Conservation (phyloP, 2,888 invertebrate species). For the Athalia rosae region DNA sequence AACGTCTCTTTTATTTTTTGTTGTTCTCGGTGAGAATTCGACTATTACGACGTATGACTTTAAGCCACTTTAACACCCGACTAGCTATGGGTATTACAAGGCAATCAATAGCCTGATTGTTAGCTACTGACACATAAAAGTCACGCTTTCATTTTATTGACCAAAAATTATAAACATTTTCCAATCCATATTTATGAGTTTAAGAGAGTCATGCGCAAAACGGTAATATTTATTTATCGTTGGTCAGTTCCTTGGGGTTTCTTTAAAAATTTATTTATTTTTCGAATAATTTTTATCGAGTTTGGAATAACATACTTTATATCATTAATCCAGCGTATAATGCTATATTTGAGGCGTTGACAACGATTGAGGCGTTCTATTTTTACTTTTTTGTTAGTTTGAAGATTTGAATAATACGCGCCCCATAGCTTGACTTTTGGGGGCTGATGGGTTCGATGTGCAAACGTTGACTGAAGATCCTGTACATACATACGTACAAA, state of each 20-base stretch:
- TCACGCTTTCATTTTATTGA: not conserved
- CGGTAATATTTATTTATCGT: not conserved
- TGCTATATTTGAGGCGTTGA: not conserved
- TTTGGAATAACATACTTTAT: not conserved
- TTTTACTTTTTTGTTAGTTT: no score
- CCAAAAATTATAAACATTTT: constrained; percentile 5
- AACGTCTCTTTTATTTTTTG: not conserved
- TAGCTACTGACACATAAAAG: not conserved
- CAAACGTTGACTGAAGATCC: no score
- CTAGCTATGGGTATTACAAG: not conserved
- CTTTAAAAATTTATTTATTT: no score
- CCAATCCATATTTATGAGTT: constrained; percentile 12
- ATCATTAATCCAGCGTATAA: not conserved
- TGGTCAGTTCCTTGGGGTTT: no score
- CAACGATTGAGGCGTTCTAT: no score
- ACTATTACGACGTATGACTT: not conserved
- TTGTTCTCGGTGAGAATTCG: not conserved
- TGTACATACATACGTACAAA: no score
- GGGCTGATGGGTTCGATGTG: no score
- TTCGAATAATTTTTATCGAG: no score
- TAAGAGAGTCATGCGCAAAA: constrained; percentile 18
- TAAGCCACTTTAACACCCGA: not conserved
- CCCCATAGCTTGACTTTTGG: no score
- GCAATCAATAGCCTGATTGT: constrained; percentile 34
- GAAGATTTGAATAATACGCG: no score